These are phyloP conservation scores for Hydropotes inermis DNA, from an alignment of 2,113 vertebrate genomes.

Conservation along the genomic window DNA sequence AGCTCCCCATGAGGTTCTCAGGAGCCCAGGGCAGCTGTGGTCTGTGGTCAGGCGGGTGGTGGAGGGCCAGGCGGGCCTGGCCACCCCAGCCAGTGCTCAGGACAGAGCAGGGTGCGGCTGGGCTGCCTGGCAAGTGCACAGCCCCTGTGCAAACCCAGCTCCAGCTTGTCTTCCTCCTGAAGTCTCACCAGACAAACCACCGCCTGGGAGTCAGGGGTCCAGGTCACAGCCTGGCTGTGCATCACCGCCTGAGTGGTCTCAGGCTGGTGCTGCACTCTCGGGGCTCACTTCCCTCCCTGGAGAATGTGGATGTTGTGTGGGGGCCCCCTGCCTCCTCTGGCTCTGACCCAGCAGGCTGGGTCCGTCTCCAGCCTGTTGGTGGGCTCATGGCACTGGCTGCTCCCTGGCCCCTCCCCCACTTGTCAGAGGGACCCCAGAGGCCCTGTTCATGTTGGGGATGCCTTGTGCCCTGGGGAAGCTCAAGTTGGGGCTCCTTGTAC, in stretches of 20 bases:
- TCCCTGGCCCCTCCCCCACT: not conserved
- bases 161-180: not conserved
- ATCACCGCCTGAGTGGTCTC: not conserved
- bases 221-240: not conserved
- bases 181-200: not conserved
- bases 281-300: not conserved
- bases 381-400: fast-evolving
- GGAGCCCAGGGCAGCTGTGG: not conserved
- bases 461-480: no score
- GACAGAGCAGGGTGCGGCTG: not conserved
- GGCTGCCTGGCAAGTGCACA: not conserved
- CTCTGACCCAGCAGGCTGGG: not conserved
- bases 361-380: no score
- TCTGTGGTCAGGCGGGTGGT: no score
- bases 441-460: not conserved
- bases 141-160: fast-evolving
- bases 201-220: fast-evolving
- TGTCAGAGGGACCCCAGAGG: not conserved
- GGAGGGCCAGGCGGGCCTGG: not conserved
- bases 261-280: fast-evolving
- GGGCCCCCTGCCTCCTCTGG: not conserved
- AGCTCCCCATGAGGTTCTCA: not conserved
- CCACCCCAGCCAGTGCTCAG: not conserved
- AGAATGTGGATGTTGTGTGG: fast-evolving
- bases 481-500: not conserved